Percentiles rank a stretch among this genome's conserved stretches.
phyloP scores from a whole-genome alignment of 2,113 vertebrate species.

The Notechis scutatus region DNA sequence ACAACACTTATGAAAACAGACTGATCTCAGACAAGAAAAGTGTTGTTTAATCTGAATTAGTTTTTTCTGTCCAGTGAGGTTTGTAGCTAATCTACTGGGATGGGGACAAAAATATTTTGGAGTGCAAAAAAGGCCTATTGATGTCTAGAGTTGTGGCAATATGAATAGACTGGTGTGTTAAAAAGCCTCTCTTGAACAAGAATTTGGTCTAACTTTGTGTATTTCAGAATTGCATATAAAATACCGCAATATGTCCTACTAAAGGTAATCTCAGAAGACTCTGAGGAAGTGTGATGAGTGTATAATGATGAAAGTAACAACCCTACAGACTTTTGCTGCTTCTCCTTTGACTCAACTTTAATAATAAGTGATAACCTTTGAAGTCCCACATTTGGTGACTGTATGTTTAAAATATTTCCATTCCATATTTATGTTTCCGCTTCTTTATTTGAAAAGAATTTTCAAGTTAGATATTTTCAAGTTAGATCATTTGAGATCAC shows the following conservation, averaged over 20 bases:
- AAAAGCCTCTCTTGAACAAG: background rate
- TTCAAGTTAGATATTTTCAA: background rate
- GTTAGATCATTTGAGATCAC: background rate
- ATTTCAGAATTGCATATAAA: background rate
- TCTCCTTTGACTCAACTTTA: background rate
- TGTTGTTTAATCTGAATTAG: background rate
- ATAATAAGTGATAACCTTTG: background rate
- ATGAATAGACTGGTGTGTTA: background rate
- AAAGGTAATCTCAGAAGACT: background rate
- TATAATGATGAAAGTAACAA: background rate
- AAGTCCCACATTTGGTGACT: background rate
- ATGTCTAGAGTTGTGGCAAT: background rate
- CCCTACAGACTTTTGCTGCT: background rate
- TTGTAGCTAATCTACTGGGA: background rate
- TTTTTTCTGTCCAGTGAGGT: background rate
- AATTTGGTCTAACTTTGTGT: background rate
- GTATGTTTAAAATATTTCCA: background rate
- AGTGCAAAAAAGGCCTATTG: background rate
- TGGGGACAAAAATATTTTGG: background rate
- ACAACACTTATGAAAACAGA: background rate
- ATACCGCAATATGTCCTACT: background rate
- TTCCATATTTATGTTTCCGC: background rate
- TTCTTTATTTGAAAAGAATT: background rate
- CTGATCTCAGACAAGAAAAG: background rate
- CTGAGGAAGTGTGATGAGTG: background rate